Conservation (phyloP, 2,888 invertebrate genomes). For the Nomada flava region DNA sequence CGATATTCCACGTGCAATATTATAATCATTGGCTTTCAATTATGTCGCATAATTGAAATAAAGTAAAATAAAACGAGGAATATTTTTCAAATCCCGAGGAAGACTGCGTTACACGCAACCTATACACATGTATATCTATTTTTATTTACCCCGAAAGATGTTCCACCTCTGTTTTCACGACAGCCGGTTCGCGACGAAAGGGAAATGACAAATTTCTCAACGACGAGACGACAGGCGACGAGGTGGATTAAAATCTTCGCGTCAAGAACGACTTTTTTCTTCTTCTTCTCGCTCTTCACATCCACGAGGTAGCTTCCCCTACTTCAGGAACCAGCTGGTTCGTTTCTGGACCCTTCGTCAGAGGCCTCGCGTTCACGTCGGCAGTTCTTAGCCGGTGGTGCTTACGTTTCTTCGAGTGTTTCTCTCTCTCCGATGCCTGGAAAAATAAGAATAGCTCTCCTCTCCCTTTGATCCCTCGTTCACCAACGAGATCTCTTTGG, state of each 20-base stretch:
- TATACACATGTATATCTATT: no score
- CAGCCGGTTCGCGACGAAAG: no score
- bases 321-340: constrained; percentile 46
- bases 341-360: constrained; percentile 60
- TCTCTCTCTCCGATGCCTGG: constrained; percentile 15
- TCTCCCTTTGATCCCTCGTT: constrained; percentile 25
- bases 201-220: no score
- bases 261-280: background rate
- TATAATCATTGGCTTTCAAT: background rate
- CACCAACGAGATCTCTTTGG: constrained; percentile 20
- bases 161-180: no score
- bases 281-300: background rate
- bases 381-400: constrained; percentile 54
- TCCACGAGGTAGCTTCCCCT: constrained; percentile 19
- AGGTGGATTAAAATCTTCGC: no score
- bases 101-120: no score
- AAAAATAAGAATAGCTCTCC: constrained; percentile 62
- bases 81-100: no score
- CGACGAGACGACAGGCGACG: no score
- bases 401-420: constrained; percentile 38
- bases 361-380: constrained; percentile 39
- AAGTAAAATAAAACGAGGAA: no score
- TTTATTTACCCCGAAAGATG: no score
- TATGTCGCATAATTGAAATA: no score
- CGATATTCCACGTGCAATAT: background rate